Base-by-base conservation (phyloP, 2,797 vertebrate genomes). In the Carduelis carduelis region DNA sequence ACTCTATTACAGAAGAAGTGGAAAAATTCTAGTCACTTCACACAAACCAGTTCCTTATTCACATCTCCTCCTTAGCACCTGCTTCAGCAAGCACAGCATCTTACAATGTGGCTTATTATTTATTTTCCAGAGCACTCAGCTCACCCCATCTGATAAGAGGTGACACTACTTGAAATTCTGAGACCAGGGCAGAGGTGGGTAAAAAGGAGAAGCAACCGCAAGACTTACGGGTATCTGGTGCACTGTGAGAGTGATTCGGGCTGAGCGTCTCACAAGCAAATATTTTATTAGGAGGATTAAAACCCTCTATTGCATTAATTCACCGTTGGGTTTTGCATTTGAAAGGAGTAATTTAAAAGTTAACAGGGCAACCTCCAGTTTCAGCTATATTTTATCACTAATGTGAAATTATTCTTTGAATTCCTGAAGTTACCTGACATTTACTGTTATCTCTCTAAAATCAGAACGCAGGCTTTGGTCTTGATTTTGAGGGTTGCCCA, bases 21-120 rank as follows among this genome's bases (percentile, higher is more conserved):
- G 77, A 95, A 95, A 93, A 95, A 91, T 60, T 75, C 64, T 30
- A 7, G 50, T 34, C 34, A 19, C 60, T 90, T 94, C 75, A 79
- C 65, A 46, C 50, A 66, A 69, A 44, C 11, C 57, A 12, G 28
- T 57, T 87, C 57, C 47, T 78, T 80, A 63, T 82, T 63, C 37
- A 6, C 39, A 35, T 77, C 79, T 85, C 47, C 72, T 78, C 32
- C 37, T 93, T 21, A 81, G 50, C 87, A 89, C 46, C 83, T 87
- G 82, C 71, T 90, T 64, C 64, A 65, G 44, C 60, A 28, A 44
- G n/a, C 49, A 65, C 46, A 70, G 35, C 55, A 66, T 74, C 75
- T 87, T 80, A 49, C 12, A 53, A 8, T 5, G 14, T 26, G 24
- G 46, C 43, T 89, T 83, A 47, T 93, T 87, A 87, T 60, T 91